Conservation (phyloP, 2,113 vertebrate species). For the Salminus brasiliensis region DNA sequence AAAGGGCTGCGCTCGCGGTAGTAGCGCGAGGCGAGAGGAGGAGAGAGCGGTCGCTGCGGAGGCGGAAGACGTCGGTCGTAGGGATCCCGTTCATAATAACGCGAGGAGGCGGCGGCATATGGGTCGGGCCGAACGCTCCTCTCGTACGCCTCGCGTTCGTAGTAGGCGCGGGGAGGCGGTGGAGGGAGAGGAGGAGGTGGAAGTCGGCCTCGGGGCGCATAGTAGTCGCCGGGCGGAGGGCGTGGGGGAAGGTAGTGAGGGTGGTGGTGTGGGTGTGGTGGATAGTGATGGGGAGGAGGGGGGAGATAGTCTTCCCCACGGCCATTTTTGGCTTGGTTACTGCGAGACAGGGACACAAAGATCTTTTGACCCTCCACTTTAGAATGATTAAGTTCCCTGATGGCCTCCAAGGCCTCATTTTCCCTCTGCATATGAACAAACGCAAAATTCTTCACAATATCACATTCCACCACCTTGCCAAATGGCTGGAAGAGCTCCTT, state of each 20-base stretch:
- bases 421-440: slow-evolving; percentile 78
- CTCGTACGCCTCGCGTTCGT: slow-evolving; percentile 66
- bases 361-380: slow-evolving; percentile 73
- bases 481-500: slow-evolving; percentile 73
- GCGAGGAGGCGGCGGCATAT: slow-evolving; percentile 56
- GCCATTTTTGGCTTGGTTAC: slow-evolving; percentile 64
- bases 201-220: slow-evolving; percentile 55
- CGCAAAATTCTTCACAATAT: slow-evolving; percentile 76
- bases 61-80: slow-evolving; percentile 64
- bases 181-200: slow-evolving; percentile 58
- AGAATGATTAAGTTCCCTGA: slow-evolving; percentile 68
- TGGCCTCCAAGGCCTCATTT: slow-evolving; percentile 71
- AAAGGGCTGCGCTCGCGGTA: slow-evolving; percentile 73
- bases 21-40: slow-evolving; percentile 51
- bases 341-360: slow-evolving; percentile 72
- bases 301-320: slow-evolving; percentile 53
- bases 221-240: slow-evolving; percentile 53
- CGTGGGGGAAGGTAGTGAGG: slow-evolving; percentile 55
- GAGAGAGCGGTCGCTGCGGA: slow-evolving; percentile 53
- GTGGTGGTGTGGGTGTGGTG: slow-evolving; percentile 54
- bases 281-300: slow-evolving; percentile 52
- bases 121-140: slow-evolving; percentile 64
- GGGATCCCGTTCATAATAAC: slow-evolving; percentile 60
- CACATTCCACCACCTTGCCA: slow-evolving; percentile 75
- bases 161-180: slow-evolving; percentile 60